phyloP scores from a whole-genome alignment of 2,797 vertebrate species.

The Picus viridis region DNA sequence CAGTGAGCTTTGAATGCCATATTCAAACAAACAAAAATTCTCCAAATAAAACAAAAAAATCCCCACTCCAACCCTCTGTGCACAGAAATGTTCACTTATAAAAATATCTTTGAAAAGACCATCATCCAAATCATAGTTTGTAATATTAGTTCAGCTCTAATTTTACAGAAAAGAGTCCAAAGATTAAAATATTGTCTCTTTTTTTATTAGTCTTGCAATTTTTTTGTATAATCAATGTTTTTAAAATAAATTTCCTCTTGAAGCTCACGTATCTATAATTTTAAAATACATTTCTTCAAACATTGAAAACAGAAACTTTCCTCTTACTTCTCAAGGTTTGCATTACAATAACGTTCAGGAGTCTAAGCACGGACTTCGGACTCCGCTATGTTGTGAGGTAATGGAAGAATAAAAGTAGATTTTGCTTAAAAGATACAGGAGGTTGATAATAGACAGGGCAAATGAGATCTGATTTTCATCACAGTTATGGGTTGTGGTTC shows the following conservation, averaged over 20 bases:
- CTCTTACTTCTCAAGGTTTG: neutral
- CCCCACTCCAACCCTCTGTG: rapidly evolving
- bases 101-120: neutral
- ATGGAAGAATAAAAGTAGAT: neutral
- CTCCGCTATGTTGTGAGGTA: neutral
- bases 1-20: neutral
- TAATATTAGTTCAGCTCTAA: neutral
- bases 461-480: neutral
- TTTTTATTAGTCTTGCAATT: neutral
- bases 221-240: neutral
- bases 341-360: neutral
- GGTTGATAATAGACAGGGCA: neutral
- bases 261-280: neutral
- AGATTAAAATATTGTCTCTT: neutral
- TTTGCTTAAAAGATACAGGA: neutral
- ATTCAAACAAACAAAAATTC: neutral
- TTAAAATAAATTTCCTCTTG: neutral
- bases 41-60: neutral
- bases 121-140: neutral
- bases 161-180: neutral
- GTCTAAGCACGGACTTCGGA: neutral
- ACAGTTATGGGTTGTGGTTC: neutral
- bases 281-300: neutral
- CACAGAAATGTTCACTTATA: neutral
- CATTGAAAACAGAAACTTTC: neutral